Base-by-base conservation (phyloP, 2,113 vertebrate species). In the Petroica traversi region DNA sequence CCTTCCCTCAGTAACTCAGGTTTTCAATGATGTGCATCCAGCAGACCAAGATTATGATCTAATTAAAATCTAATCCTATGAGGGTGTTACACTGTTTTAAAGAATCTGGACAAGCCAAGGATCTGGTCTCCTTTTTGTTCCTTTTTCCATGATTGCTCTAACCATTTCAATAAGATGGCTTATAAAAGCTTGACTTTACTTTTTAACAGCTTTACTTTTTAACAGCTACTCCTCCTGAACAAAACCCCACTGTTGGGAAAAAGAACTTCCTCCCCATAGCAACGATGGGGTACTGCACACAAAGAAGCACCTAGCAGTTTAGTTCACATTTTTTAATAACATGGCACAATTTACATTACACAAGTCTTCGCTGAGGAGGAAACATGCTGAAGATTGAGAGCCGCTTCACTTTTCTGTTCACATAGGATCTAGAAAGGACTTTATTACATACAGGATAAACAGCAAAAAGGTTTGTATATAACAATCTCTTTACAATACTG, bases 251-350 rank as follows among this genome's bases (percentile, higher is more conserved):
- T 84, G 55, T 19, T 59, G 69, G 88, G 88, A 88, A 49, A 92
- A 78, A 40, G 45, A 4, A 15, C 75, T 94, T 87, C 49, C 49
- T 83, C 74, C 95, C 96, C 87, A 92, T 29, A 66, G 88, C 71
- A 86, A 24, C 1, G 55, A 93, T 97, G 97, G 97, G 95, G 94
- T 58, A 94, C 89, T 96, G 90, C 96, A 97, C 97, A 98, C 97
- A 98, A 96, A 98, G 95, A 98, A 97, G 96, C 97, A 95, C 96
- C 96, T 98, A 95, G 97, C 97, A 87, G 95, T 97, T 99, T 98
- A 98, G 98, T 99, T 99, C 99, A 99, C 99, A 99, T 99, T 99
- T 99, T 99, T 99, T 99, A 99, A 99, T 99, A 99, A 99, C 99
- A 99, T 99, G 99, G 99, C 99, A 99, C 99, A 99, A 99, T 99